Conservation (phyloP, 2,113 vertebrate species). For the Sylvietta virens region DNA sequence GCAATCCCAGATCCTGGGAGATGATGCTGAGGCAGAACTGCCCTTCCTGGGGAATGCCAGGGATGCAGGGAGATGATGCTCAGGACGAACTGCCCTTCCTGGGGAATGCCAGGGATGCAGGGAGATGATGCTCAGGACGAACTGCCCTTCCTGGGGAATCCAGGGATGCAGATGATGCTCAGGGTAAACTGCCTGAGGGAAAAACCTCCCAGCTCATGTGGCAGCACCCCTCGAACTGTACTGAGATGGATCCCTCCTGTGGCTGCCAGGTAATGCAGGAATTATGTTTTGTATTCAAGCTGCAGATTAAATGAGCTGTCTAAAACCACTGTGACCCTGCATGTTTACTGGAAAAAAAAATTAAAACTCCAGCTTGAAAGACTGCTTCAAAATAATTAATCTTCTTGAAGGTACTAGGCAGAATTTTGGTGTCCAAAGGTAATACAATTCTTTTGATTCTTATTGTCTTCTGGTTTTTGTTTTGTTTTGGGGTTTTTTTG, state of each 20-base stretch:
- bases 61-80: not conserved
- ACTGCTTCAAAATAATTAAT: not conserved
- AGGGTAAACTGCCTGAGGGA: not conserved
- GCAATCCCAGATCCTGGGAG: not conserved
- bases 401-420: not conserved
- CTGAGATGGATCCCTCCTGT: not conserved
- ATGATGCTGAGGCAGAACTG: not conserved
- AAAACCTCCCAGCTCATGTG: not conserved
- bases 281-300: not conserved
- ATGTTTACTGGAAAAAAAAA: not conserved
- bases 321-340: not conserved
- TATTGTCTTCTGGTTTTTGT: too few relatives aligned
- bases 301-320: not conserved
- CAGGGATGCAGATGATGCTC: too few relatives aligned
- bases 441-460: not conserved
- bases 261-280: not conserved
- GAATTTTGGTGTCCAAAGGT: not conserved
- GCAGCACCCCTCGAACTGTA: not conserved
- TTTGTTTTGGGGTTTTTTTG: not conserved
- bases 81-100: not conserved
- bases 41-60: not conserved
- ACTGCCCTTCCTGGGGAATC: not conserved
- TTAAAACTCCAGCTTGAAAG: not conserved
- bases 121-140: not conserved
- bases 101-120: not conserved